Base-by-base conservation (phyloP, 2,888 invertebrate genomes). In the Platerodrilus igneus region DNA sequence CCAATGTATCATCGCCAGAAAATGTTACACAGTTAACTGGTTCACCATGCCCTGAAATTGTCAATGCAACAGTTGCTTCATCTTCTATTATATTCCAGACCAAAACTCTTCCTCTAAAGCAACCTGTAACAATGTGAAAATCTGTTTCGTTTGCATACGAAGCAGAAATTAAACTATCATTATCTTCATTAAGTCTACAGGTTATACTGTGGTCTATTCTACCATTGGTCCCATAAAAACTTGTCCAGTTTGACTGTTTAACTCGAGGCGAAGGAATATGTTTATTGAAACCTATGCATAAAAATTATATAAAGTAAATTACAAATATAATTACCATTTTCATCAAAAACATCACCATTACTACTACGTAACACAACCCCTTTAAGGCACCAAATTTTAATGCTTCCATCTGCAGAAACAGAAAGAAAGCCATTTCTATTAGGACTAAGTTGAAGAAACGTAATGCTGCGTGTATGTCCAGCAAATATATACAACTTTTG, bases 341-440 rank as follows among this genome's bases (percentile, higher is more conserved):
- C 55, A 40, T 47, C 52, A 32, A 38, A 53, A 11, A 44, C 31
- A 19, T 41, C 31, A 6, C 53, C 50, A 21, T 49, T 45, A 15
- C 34, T 48, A 18, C 41, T 47, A 10, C 43, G 37, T 8, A 32
- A 29, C 7, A 40, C 23, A 3, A 41, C 36, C 23, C 51, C 48
- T 31, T 73, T 71, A 13, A 78, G 66, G 51, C 70, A 71, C 77
- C 77, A 82, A 16, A 81, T 55, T 45, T 76, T 76, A n/a, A 79
- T 67, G 13, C 65, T 64, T 0, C 80, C 78, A 50, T 75, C 74
- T 16, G 66, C 65, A 4, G 74, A 74, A 6, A 81, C 62, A 0
- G 81, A 77, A 8, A 82, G 69, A 34, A 83, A 77, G 14, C 71
- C 68, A 1, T 71, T 69, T 3, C 73, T 73, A 41, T 71, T 67